Conservation (phyloP, 1,140 invertebrate species). For the Bombus consobrinus region DNA sequence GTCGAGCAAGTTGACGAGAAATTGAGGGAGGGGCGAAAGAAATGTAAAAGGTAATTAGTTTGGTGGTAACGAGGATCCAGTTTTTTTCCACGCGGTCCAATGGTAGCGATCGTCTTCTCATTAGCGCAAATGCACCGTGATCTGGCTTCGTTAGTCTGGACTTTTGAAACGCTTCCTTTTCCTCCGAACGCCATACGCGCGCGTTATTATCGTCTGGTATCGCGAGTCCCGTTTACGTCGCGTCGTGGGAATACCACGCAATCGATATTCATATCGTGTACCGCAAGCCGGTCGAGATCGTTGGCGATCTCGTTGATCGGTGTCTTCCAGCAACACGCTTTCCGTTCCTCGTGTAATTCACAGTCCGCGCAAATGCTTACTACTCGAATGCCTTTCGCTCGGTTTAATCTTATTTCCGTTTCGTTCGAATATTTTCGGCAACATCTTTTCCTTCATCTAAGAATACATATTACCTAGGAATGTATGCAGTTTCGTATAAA, state of each 20-base stretch:
- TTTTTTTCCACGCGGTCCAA: conserved; percentile 34
- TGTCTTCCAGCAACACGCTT: background rate
- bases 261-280: conserved; percentile 36
- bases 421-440: background rate
- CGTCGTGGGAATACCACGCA: conserved; percentile 32
- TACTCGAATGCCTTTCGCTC: background rate
- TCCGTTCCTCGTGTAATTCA: background rate
- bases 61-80: conserved; percentile 44
- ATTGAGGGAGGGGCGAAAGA: conserved; percentile 25
- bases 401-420: background rate
- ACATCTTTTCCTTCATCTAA: background rate
- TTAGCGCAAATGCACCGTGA: conserved; percentile 38
- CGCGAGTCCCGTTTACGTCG: conserved; percentile 20
- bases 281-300: background rate
- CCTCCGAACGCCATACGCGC: background rate
- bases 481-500: too few relatives aligned
- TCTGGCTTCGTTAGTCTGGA: background rate
- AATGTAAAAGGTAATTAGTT: conserved; percentile 60
- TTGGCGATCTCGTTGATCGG: background rate
- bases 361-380: background rate
- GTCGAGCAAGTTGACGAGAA: conserved; percentile 5
- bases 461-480: too few relatives aligned
- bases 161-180: conserved; percentile 37
- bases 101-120: conserved; percentile 46
- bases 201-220: conserved; percentile 3